Evolutionary conservation across 2,888 invertebrate genomes (phyloP).

Genomic region (Cephus pygmeus): DNA sequence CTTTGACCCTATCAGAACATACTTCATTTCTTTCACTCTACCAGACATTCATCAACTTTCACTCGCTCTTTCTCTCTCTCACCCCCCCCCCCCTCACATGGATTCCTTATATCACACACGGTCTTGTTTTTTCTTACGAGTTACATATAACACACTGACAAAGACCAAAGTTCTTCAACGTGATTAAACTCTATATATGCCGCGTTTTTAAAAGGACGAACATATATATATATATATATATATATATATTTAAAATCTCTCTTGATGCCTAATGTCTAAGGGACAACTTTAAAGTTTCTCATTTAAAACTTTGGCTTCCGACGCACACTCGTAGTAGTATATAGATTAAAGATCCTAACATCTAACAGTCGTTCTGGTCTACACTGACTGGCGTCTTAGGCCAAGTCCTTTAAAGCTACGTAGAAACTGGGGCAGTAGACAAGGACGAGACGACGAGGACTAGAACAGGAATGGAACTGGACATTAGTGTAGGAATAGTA

Average conservation of each 20-base stretch:
- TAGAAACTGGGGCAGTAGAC: background rate
- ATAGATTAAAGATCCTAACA: constrained; percentile 4
- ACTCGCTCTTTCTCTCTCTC: background rate
- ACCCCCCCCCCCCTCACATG: too few species aligned
- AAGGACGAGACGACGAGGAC: background rate
- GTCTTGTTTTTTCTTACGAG: background rate
- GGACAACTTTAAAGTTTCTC: background rate
- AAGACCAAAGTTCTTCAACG: background rate
- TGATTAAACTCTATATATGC: background rate
- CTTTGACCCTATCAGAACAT: background rate
- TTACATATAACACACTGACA: background rate
- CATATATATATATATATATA: background rate
- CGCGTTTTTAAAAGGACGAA: background rate
- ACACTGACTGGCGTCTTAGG: background rate
- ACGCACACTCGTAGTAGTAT: background rate
- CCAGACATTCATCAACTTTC: background rate
- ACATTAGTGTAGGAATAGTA: background rate
- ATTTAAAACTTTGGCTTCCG: background rate
- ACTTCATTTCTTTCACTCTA: background rate
- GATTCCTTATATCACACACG: background rate
- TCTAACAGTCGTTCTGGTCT: constrained; percentile 20
- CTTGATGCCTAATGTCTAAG: background rate
- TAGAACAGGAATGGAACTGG: background rate
- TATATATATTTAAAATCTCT: background rate
- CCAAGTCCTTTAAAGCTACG: background rate